phyloP scores from a whole-genome alignment of 2,113 vertebrate genomes.

The Muntiacus reevesi region DNA sequence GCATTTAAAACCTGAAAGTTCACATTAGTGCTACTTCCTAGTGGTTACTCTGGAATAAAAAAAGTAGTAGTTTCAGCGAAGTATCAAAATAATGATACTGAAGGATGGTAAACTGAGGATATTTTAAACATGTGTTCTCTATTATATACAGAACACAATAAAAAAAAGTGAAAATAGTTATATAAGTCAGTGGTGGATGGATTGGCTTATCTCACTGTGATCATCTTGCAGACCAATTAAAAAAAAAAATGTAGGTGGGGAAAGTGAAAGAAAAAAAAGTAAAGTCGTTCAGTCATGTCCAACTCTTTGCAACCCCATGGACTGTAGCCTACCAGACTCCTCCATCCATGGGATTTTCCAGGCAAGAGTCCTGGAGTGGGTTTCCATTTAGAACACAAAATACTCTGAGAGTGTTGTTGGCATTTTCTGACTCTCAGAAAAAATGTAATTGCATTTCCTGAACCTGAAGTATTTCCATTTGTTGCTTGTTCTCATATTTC shows the following conservation, averaged over 20 bases:
- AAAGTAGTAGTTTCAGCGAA: neutral
- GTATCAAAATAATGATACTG: neutral
- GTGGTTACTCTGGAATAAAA: neutral
- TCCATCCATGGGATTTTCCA: neutral
- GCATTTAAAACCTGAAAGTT: neutral
- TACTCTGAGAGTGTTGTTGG: fast-evolving
- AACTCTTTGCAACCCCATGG: neutral
- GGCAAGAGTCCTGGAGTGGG: neutral
- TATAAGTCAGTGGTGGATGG: neutral
- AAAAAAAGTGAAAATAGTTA: neutral
- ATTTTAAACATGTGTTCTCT: neutral
- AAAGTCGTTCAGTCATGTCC: neutral
- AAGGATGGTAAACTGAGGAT: neutral
- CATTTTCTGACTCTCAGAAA: neutral
- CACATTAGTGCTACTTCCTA: neutral
- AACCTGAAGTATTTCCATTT: neutral
- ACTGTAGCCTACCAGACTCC: neutral
- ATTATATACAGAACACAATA: neutral
- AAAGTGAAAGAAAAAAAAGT: neutral
- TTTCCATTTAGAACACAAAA: neutral
- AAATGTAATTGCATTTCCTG: neutral
- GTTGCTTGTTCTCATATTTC: neutral
- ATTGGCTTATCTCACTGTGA: neutral
- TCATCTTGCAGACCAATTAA: neutral
- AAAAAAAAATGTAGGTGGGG: neutral